Evolutionary conservation across 2,113 vertebrate genomes (phyloP).

Genomic region (Haemorhous mexicanus): DNA sequence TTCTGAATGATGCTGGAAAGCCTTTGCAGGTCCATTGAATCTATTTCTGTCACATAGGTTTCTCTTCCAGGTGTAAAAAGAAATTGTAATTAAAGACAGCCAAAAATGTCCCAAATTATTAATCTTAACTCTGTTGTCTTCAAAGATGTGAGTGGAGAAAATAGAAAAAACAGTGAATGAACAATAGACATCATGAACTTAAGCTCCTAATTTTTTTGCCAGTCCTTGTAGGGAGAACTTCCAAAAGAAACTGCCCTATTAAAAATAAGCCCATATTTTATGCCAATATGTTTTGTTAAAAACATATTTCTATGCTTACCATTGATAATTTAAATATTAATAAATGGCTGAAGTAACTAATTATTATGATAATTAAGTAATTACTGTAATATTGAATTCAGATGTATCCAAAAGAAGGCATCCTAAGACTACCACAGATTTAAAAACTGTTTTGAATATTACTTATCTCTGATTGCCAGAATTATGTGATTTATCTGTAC

Average conservation of each 20-base stretch:
- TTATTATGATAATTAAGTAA: not conserved
- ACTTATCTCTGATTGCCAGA: not conserved
- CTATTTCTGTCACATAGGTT: not conserved
- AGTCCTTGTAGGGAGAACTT: not conserved
- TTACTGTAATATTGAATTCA: not conserved
- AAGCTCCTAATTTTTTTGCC: not conserved
- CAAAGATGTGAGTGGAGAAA: accelerated
- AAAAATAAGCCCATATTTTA: not conserved
- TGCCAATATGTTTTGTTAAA: not conserved
- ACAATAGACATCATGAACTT: not conserved
- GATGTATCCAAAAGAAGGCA: not conserved
- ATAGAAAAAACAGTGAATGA: not conserved
- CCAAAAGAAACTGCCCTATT: not conserved
- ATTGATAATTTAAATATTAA: not conserved
- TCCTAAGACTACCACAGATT: not conserved
- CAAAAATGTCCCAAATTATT: not conserved
- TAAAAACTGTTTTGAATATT: not conserved
- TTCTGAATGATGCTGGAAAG: not conserved
- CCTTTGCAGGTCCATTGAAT: not conserved
- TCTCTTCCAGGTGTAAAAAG: not conserved
- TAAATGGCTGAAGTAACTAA: not conserved
- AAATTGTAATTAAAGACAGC: not conserved
- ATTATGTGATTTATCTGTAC: not conserved
- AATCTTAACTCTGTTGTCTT: not conserved
- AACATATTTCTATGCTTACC: not conserved